phyloP scores from a whole-genome alignment of 2,113 vertebrate species.

The Romanogobio albipinnatus region DNA sequence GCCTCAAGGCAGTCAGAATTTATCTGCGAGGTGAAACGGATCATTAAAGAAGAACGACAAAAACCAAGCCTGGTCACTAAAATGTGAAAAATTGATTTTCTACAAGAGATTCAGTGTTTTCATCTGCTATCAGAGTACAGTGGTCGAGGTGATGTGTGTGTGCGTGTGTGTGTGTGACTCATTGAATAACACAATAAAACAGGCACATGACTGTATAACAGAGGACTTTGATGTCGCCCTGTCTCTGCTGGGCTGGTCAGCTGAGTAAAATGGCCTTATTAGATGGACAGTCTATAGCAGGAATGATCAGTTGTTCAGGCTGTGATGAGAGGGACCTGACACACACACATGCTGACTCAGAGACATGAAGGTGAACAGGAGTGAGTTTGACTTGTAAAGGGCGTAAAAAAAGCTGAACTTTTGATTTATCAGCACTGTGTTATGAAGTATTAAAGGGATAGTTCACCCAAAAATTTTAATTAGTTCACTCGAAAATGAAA shows the following conservation, averaged over 20 bases:
- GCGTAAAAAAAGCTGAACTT: not conserved
- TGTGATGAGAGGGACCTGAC: slow-evolving; percentile 25
- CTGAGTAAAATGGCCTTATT: slow-evolving; percentile 39
- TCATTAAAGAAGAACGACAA: not conserved
- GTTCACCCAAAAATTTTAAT: no score
- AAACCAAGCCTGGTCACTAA: not conserved
- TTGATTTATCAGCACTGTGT: not conserved
- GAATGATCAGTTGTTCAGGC: slow-evolving; percentile 16
- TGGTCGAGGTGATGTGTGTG: not conserved
- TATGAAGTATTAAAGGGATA: not conserved
- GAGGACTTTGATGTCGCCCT: not conserved
- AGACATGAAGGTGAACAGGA: slow-evolving; percentile 21
- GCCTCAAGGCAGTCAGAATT: not conserved
- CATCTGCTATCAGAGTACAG: not conserved
- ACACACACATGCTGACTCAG: slow-evolving; percentile 27
- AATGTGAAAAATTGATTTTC: slow-evolving; percentile 4
- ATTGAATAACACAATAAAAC: not conserved
- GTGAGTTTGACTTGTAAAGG: not conserved
- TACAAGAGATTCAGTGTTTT: not conserved
- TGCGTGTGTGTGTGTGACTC: slow-evolving; percentile 8
- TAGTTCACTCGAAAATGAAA: no score
- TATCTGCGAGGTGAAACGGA: not conserved
- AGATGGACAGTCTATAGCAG: slow-evolving; percentile 28
- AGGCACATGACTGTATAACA: not conserved
- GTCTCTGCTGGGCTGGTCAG: not conserved